Evolutionary conservation across 2,888 invertebrate species (phyloP).

Genomic region (Ceratothoa steindachneri): DNA sequence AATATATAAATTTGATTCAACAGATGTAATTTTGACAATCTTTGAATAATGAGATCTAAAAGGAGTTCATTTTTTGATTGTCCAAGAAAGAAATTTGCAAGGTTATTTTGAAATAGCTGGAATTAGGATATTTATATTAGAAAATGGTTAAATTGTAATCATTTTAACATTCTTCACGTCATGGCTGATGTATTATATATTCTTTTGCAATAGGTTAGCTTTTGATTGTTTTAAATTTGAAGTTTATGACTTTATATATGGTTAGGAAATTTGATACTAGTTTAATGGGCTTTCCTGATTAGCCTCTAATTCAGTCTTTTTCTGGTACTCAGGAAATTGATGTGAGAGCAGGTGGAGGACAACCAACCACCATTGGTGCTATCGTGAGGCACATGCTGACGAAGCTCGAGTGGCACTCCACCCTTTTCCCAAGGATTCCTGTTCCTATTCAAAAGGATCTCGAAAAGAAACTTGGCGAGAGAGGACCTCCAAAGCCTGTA

Average conservation of each 20-base stretch:
- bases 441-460: slow-evolving; percentile 73
- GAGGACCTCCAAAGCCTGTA: slow-evolving; percentile 18
- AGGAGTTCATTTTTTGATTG: too few relatives aligned
- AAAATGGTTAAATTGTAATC: background rate
- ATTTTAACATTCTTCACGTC: background rate
- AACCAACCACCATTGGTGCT: slow-evolving; percentile 84
- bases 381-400: slow-evolving; percentile 87
- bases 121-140: background rate
- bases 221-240: background rate
- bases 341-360: slow-evolving; percentile 95
- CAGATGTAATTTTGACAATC: too few relatives aligned
- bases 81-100: background rate
- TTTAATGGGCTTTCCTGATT: background rate
- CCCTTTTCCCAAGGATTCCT: slow-evolving; percentile 95
- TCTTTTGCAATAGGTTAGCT: background rate
- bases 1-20: too few relatives aligned
- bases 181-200: background rate
- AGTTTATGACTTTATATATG: background rate
- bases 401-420: slow-evolving; percentile 98
- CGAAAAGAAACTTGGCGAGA: slow-evolving; percentile 38
- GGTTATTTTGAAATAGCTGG: background rate
- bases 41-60: too few relatives aligned
- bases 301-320: background rate
- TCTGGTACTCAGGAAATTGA: slow-evolving; percentile 70
- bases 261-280: background rate